Evolutionary conservation across 2,888 invertebrate genomes (phyloP).

Genomic region (Drosophila picticornis): DNA sequence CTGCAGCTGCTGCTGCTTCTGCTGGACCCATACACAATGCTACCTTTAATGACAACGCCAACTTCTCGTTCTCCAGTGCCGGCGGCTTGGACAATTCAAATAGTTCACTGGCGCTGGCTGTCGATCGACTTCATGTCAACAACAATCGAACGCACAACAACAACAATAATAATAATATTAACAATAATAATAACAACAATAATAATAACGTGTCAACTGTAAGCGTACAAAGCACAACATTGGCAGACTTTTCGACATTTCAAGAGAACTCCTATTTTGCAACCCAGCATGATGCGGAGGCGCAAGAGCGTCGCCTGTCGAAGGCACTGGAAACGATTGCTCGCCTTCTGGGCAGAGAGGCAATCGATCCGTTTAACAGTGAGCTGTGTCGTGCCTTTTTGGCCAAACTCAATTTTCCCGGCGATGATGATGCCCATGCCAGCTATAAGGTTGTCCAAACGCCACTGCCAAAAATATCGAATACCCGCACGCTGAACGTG

Average conservation of each 20-base stretch:
- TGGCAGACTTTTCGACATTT: conserved; percentile 84
- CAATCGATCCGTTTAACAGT: conserved; percentile 93
- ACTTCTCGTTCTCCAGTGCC: conserved; percentile 83
- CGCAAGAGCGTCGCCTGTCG: conserved; percentile 82
- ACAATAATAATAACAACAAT: conserved; percentile 41
- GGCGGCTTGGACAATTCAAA: conserved; percentile 83
- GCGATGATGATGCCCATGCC: conserved; percentile 86
- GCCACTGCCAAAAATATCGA: conserved; percentile 88
- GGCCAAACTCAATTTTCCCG: conserved; percentile 90
- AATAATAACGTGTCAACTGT: conserved; percentile 42
- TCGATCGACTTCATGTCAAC: conserved; percentile 76
- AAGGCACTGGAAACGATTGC: conserved; percentile 84
- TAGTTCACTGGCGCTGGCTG: conserved; percentile 81
- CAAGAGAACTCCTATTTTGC: conserved; percentile 85
- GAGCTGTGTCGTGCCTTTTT: conserved; percentile 90
- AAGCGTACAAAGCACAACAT: conserved; percentile 51
- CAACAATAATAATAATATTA: conserved; percentile 49
- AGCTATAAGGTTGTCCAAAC: conserved; percentile 87
- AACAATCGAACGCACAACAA: conserved; percentile 20
- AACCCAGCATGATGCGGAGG: conserved; percentile 84
- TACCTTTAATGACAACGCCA: conserved; percentile 82
- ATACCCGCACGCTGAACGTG: conserved; percentile 86
- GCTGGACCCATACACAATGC: conserved; percentile 68
- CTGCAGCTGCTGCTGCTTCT: conserved; percentile 3
- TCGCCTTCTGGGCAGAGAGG: conserved; percentile 82